Base-by-base conservation (phyloP, 2,797 vertebrate genomes). In the Nannoperca obscura region DNA sequence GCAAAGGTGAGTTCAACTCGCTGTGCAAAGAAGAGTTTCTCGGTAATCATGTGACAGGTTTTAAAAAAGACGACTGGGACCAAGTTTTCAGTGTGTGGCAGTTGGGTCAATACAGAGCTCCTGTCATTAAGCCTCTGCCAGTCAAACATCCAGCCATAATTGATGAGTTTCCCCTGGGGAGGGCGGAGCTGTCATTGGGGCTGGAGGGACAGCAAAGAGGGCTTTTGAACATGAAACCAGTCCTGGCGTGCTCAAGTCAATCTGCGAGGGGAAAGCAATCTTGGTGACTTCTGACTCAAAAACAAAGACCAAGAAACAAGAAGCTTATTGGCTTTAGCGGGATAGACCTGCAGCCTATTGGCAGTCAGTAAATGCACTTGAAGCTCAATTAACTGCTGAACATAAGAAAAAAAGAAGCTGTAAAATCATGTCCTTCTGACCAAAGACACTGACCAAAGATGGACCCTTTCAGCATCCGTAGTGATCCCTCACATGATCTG, bases 61-160 rank as follows among this genome's bases (percentile, higher is more conserved):
- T 63, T 89, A 85, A 87, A 91, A 91, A 86, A 86, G 88, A 86
- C 67, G 66, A 90, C 83, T 82, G 83, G 90, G 88, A 92, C 85
- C 84, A 78, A 85, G 90, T 92, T 93, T 94, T 91, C 85, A 87
- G 84, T 78, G 89, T 93, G 88, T 88, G 93, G 89, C 92, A 93
- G 91, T 80, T 66, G 65, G 92, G 94, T 95, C 94, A 94, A 95
- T 95, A 94, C 86, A 52, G 89, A 90, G 92, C 91, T 91, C 86
- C 90, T 93, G 94, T 95, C 93, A 93, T 95, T 95, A 95, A 93
- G 93, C 85, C 88, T 87, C 91, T 94, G 94, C 91, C 94, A 95
- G 91, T 95, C 94, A 95, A 94, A 94, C 92, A 95, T 93, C 91
- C 89, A 90, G 88, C 86, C 74, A 89, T 94, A 94, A 95, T 94